Base-by-base conservation (phyloP, 2,797 vertebrate species). In the Allobates femoralis region DNA sequence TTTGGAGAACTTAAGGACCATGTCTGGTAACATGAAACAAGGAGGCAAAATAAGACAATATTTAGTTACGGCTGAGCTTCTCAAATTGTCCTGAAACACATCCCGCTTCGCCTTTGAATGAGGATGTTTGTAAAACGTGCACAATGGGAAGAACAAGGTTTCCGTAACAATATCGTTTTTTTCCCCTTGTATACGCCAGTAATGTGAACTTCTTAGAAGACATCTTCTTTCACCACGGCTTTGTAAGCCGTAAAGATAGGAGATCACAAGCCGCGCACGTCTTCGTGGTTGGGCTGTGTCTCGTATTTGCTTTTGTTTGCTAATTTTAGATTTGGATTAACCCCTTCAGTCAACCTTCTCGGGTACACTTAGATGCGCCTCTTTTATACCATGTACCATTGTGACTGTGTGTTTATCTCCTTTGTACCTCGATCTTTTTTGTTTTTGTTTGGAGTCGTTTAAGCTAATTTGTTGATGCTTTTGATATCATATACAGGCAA, bases 131-230 rank as follows among this genome's bases (percentile, higher is more conserved):
- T 95, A 96, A 95, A 96, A 94, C n/a, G 86, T 95, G 95, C 96
- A 98, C 97, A 99, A 99, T 97, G 93, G 93, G 95, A 96, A 97
- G 96, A 96, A 98, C 96, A 95, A 93, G 93, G 93, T 23, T 30
- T 94, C 94, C 95, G 96, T 97, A 97, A 99, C 97, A 96, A 94
- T 97, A 96, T 96, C 96, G 94, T 95, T 96, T 94, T 96, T 73
- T 96, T 58, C 97, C n/a, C 95, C 96, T 96, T 96, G 96, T 95
- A 53, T 56, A n/a, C 26, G 93, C 77, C 90, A 91, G 97, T 98
- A 99, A 99, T 86, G 96, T 97, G 97, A 98, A 97, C 97, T 97
- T 94, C 97, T 98, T 97, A 95, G 96, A 98, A 98, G 97, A 99
- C 96, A 97, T 96, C 96, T 98, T 96, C 97, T 99, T 97, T 98